Percentiles rank a stretch among this genome's conserved stretches.
These are phyloP conservation scores for Dissostichus mawsoni DNA, from an alignment of 2,113 vertebrate genomes.

Conservation along the genomic window DNA sequence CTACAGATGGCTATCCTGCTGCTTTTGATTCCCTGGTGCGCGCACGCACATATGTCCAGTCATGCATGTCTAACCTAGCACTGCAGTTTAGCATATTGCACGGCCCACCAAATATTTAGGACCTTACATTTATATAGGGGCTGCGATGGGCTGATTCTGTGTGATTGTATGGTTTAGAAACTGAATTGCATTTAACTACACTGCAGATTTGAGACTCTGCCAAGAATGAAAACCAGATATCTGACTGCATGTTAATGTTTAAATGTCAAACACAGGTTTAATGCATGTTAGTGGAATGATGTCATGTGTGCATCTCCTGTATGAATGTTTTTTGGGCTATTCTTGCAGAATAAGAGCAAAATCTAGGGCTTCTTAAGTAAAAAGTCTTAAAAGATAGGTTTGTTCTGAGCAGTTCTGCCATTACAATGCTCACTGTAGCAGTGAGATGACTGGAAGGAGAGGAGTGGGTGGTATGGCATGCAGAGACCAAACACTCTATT, in stretches of 20 bases:
- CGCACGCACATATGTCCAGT: neutral
- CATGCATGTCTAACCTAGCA: constrained; percentile 15
- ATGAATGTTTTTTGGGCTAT: neutral
- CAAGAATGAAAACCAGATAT: neutral
- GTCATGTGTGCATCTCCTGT: neutral
- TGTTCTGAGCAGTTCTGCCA: constrained; percentile 46
- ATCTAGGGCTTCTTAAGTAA: too few species aligned
- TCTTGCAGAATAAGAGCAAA: neutral
- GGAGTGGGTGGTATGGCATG: constrained; percentile 67
- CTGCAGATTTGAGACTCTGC: neutral
- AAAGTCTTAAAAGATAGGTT: neutral
- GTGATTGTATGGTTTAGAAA: neutral
- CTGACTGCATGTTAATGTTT: too few species aligned
- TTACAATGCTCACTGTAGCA: constrained; percentile 54
- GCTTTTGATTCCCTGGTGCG: constrained; percentile 1
- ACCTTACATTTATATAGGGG: constrained; percentile 35
- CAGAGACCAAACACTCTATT: constrained; percentile 59
- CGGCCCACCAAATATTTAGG: constrained; percentile 20
- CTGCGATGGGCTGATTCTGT: neutral
- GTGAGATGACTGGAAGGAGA: constrained; percentile 55
- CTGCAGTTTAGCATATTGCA: constrained; percentile 19
- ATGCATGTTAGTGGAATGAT: neutral
- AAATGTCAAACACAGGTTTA: neutral
- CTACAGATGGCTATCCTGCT: constrained; percentile 45
- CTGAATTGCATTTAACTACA: neutral